Percentiles rank a stretch among this genome's conserved stretches.
phyloP scores from a whole-genome alignment of 2,797 vertebrate genomes.

The Moxostoma hubbsi region DNA sequence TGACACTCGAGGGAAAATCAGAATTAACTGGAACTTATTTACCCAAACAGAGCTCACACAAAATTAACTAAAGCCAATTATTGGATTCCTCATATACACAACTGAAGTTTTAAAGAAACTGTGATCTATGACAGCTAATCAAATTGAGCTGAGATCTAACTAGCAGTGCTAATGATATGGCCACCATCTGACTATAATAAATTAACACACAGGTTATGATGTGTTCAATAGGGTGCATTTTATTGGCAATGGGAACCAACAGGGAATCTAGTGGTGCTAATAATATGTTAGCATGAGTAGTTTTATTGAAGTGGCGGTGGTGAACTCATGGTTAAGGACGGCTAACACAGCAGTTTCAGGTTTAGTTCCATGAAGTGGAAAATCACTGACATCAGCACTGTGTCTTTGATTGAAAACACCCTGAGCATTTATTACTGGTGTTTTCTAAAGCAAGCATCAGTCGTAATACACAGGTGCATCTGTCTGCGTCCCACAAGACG shows the following conservation, averaged over 20 bases:
- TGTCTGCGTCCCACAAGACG: no score
- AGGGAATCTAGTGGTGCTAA: slow-evolving; percentile 11
- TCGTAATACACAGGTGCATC: no score
- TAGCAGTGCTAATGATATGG: slow-evolving; percentile 34
- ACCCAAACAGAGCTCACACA: slow-evolving; percentile 2
- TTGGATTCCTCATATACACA: slow-evolving; percentile 26
- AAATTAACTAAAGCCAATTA: slow-evolving; percentile 29
- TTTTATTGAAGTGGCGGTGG: slow-evolving; percentile 11
- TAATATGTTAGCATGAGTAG: slow-evolving; percentile 17
- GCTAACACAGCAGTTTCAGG: slow-evolving; percentile 7
- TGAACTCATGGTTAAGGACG: background rate
- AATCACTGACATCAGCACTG: slow-evolving; percentile 38
- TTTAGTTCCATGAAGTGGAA: slow-evolving; percentile 22
- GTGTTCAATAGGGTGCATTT: slow-evolving; percentile 21
- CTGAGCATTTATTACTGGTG: no score
- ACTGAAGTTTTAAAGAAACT: slow-evolving; percentile 27
- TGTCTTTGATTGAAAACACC: slow-evolving; percentile 4
- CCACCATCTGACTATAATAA: slow-evolving; percentile 40
- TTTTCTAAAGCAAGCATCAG: no score
- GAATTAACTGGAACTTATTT: slow-evolving; percentile 8
- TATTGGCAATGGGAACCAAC: slow-evolving; percentile 22
- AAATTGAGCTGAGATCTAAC: slow-evolving; percentile 41
- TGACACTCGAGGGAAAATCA: slow-evolving; percentile 27
- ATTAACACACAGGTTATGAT: slow-evolving; percentile 14
- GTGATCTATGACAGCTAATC: slow-evolving; percentile 42